phyloP scores from a whole-genome alignment of 2,113 vertebrate species.

The Dolichotis patagonum region DNA sequence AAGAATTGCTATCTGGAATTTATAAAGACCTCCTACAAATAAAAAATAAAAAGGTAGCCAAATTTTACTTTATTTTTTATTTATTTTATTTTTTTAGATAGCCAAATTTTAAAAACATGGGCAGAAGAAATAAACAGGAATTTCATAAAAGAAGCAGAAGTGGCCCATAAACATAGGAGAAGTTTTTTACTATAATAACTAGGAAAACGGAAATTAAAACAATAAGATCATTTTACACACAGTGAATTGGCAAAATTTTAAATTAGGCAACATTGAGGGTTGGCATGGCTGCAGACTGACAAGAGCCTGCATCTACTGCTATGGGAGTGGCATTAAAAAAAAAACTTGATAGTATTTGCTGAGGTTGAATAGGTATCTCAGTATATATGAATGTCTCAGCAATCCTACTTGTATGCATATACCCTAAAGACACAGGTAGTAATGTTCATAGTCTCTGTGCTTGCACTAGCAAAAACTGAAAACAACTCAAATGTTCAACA shows the following conservation, averaged over 20 bases:
- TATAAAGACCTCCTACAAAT: background rate
- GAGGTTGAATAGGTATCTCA: background rate
- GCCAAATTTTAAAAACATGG: background rate
- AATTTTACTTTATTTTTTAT: too few species aligned
- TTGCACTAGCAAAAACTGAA: background rate
- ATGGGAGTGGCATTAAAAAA: background rate
- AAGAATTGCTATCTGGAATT: conserved; percentile 15
- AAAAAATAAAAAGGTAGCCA: background rate
- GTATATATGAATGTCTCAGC: background rate
- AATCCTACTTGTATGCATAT: background rate
- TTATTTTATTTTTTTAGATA: too few species aligned
- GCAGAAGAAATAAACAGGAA: background rate
- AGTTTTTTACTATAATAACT: background rate
- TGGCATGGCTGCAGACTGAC: background rate
- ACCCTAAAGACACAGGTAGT: background rate
- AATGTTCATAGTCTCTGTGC: background rate
- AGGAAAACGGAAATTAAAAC: conserved; percentile 22
- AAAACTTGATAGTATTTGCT: background rate
- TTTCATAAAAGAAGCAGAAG: background rate
- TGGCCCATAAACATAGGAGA: background rate
- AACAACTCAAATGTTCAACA: background rate
- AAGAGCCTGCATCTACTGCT: background rate
- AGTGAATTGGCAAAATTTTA: background rate
- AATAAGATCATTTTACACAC: background rate
- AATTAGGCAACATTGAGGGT: background rate